Conservation (phyloP, 2,113 vertebrate genomes). For the Isurus oxyrinchus region DNA sequence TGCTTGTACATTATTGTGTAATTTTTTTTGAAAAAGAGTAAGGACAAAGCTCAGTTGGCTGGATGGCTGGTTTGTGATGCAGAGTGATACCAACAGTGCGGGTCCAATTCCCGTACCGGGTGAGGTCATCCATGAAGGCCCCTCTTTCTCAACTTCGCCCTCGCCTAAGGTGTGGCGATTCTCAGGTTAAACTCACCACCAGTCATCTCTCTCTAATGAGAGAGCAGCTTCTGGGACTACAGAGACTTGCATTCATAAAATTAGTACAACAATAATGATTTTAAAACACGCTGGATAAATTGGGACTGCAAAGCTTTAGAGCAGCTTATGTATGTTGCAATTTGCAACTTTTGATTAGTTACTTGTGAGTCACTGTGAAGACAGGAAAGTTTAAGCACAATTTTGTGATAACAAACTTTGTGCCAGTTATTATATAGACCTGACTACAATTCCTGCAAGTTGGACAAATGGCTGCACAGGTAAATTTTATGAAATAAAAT, state of each 20-base stretch:
- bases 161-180: too few relatives aligned
- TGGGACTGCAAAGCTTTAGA: neutral
- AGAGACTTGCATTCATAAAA: neutral
- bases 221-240: too few relatives aligned
- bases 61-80: too few relatives aligned
- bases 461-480: neutral
- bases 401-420: neutral
- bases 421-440: neutral
- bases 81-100: too few relatives aligned
- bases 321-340: neutral
- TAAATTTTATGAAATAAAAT: neutral
- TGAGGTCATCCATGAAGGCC: too few relatives aligned
- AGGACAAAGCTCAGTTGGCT: too few relatives aligned
- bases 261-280: neutral
- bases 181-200: too few relatives aligned
- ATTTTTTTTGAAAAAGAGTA: neutral
- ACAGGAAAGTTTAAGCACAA: neutral
- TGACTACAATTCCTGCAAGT: neutral
- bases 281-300: neutral
- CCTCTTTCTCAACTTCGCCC: too few relatives aligned
- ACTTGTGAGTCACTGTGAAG: neutral
- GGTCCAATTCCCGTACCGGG: too few relatives aligned
- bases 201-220: too few relatives aligned
- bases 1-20: neutral
- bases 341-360: neutral